Evolutionary conservation across 2,113 vertebrate species (phyloP).

Genomic region (Tychaedon coryphoeus): DNA sequence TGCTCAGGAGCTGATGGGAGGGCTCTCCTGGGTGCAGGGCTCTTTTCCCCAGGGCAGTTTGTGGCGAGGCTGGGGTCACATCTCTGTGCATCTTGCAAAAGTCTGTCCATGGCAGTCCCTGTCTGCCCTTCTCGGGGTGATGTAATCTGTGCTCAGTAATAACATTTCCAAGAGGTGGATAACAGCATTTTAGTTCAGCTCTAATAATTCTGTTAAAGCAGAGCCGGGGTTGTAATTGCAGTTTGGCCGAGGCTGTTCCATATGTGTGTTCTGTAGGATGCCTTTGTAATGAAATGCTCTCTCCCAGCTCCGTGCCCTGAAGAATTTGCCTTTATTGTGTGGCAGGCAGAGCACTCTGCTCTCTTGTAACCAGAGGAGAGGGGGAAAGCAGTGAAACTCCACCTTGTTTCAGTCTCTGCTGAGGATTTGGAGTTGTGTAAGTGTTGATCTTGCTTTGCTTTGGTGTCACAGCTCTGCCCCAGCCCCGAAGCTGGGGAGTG

Average conservation of each 20-base stretch:
- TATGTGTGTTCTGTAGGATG: slow-evolving; percentile 10
- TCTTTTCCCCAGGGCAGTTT: background rate
- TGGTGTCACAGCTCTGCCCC: background rate
- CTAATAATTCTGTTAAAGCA: slow-evolving; percentile 62
- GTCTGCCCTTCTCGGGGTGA: background rate
- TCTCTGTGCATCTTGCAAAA: background rate
- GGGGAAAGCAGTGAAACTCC: background rate
- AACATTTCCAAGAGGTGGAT: background rate
- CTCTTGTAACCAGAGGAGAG: background rate
- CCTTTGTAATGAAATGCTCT: slow-evolving; percentile 8
- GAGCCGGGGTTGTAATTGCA: background rate
- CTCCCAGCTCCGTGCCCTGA: background rate
- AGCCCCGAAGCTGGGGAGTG: background rate
- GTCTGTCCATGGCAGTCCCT: background rate
- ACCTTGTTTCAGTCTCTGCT: background rate
- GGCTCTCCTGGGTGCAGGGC: background rate
- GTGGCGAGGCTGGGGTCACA: background rate
- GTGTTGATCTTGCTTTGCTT: background rate
- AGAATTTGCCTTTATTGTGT: background rate
- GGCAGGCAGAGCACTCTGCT: background rate
- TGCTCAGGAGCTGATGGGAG: background rate
- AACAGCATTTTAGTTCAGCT: slow-evolving; percentile 55
- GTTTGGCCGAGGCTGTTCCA: slow-evolving; percentile 9
- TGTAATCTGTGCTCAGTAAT: background rate
- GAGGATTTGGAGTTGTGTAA: background rate